Conservation (phyloP, 2,888 invertebrate species). For the Mythimna pallens region DNA sequence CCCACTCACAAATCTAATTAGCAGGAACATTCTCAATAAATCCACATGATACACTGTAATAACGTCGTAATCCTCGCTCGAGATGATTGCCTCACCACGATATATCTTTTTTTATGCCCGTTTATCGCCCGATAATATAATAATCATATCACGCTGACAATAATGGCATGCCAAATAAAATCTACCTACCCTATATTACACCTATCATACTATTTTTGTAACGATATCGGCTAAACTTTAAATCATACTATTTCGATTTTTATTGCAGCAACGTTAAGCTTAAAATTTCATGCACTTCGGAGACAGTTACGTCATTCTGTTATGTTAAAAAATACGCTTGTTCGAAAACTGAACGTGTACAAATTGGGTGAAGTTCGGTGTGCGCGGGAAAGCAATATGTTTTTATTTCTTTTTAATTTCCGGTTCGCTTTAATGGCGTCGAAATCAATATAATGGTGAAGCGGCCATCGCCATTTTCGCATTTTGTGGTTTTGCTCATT, state of each 20-base stretch:
- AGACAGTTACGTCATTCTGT: constrained; percentile 70
- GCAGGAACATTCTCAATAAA: constrained; percentile 82
- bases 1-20: constrained; percentile 75
- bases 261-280: constrained; percentile 54
- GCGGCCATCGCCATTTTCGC: constrained; percentile 86
- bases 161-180: constrained; percentile 90
- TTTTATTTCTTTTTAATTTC: constrained; percentile 91
- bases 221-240: constrained; percentile 52
- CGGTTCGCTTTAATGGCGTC: constrained; percentile 90
- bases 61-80: constrained; percentile 83
- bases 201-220: constrained; percentile 68
- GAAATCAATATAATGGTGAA: constrained; percentile 90
- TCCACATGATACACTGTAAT: constrained; percentile 86
- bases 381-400: constrained; percentile 90
- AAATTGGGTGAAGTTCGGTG: constrained; percentile 88
- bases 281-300: constrained; percentile 52
- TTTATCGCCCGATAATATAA: constrained; percentile 90
- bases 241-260: constrained; percentile 25
- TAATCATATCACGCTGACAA: constrained; percentile 89
- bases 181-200: constrained; percentile 86
- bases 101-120: constrained; percentile 88
- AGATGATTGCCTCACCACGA: constrained; percentile 86
- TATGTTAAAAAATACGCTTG: constrained; percentile 73
- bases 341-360: constrained; percentile 87
- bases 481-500: constrained; percentile 89